These are phyloP conservation scores for Prochilodus magdalenae DNA, from an alignment of 2,113 vertebrate genomes.

Conservation along the genomic window DNA sequence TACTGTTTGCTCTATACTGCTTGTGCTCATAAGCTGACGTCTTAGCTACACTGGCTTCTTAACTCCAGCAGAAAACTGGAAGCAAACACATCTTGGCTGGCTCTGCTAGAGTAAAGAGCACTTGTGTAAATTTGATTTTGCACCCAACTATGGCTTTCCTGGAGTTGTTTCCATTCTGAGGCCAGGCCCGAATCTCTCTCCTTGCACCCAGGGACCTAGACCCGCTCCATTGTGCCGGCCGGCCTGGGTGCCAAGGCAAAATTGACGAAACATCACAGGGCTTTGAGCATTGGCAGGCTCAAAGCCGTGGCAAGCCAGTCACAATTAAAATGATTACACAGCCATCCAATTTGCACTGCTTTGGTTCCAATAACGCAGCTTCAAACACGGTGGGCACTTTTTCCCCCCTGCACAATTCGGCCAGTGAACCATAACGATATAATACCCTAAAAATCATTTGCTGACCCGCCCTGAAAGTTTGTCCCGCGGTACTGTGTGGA, in stretches of 20 bases:
- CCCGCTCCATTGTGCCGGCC: slow-evolving; percentile 51
- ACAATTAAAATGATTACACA: slow-evolving; percentile 56
- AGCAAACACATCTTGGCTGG: neutral
- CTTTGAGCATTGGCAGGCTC: slow-evolving; percentile 56
- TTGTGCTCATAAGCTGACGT: neutral
- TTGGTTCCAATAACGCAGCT: slow-evolving; percentile 40
- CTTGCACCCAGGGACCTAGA: slow-evolving; percentile 49
- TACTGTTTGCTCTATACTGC: neutral
- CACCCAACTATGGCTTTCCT: neutral
- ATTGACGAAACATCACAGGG: slow-evolving; percentile 52
- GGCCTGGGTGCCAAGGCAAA: slow-evolving; percentile 49
- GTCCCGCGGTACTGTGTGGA: neutral
- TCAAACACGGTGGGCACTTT: neutral
- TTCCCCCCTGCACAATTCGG: neutral
- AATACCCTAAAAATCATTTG: neutral
- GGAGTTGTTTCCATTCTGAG: neutral
- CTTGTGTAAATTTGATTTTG: neutral
- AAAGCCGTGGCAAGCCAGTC: slow-evolving; percentile 38
- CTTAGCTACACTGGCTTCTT: neutral
- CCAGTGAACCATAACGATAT: neutral
- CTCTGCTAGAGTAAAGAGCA: neutral
- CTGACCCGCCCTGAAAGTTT: neutral
- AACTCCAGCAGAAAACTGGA: neutral
- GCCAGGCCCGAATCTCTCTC: slow-evolving; percentile 10
- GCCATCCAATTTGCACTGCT: slow-evolving; percentile 42